phyloP scores from a whole-genome alignment of 2,113 vertebrate species.

The Erythrolamprus reginae region DNA sequence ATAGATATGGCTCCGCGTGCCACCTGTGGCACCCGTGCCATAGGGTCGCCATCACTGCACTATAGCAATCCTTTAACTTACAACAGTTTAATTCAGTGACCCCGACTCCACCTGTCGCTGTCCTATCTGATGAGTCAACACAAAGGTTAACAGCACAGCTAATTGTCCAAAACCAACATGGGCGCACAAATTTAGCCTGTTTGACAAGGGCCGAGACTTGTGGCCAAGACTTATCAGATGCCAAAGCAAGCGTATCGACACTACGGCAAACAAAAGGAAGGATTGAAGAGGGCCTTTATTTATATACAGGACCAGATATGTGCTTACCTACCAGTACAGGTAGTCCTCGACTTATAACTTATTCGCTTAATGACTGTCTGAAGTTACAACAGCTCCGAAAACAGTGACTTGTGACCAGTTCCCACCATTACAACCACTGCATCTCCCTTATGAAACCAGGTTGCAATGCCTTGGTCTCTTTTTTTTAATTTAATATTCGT shows the following conservation, averaged over 20 bases:
- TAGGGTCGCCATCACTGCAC: too few relatives aligned
- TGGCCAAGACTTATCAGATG: background rate
- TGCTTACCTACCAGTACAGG: background rate
- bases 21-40: too few relatives aligned
- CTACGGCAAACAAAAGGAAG: background rate
- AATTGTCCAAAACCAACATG: background rate
- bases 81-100: too few relatives aligned
- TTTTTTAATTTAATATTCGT: too few relatives aligned
- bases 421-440: too few relatives aligned
- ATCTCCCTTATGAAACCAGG: too few relatives aligned
- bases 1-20: too few relatives aligned
- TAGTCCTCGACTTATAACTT: accelerated
- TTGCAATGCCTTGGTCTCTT: too few relatives aligned
- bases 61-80: too few relatives aligned
- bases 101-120: too few relatives aligned
- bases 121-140: background rate
- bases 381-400: too few relatives aligned
- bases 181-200: background rate
- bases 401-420: too few relatives aligned
- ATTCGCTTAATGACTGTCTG: background rate
- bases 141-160: background rate
- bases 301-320: background rate
- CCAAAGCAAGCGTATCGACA: background rate
- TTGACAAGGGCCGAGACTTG: background rate
- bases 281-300: background rate